These are phyloP conservation scores for Griposia aprilina DNA, from an alignment of 2,888 invertebrate species.

Conservation along the genomic window DNA sequence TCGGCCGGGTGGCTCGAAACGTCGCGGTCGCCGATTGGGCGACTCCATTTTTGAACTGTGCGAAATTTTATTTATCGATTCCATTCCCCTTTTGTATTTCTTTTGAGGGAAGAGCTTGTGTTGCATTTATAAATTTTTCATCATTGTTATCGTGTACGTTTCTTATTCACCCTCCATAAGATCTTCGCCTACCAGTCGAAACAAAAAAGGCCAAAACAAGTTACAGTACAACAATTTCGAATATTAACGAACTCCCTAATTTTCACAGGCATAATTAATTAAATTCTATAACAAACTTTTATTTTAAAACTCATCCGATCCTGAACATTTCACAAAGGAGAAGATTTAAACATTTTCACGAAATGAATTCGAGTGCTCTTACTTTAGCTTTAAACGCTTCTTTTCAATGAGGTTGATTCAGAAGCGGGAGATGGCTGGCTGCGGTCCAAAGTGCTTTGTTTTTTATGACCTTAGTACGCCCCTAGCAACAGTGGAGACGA, in stretches of 20 bases:
- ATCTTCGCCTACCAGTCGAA: conserved; percentile 1
- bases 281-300: conserved; percentile 64
- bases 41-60: conserved; percentile 56
- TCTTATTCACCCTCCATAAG: conserved; percentile 31
- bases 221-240: conserved; percentile 51
- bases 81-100: conserved; percentile 39
- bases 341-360: conserved; percentile 74
- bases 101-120: conserved; percentile 12
- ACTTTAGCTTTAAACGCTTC: conserved; percentile 83
- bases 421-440: conserved; percentile 82
- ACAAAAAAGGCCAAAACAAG: conserved; percentile 33
- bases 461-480: conserved; percentile 82
- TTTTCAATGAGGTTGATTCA: conserved; percentile 85
- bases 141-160: conserved; percentile 18
- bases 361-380: conserved; percentile 84
- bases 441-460: conserved; percentile 87
- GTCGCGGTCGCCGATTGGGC: conserved; percentile 57
- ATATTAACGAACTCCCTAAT: conserved; percentile 57
- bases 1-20: conserved; percentile 65
- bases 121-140: conserved; percentile 32
- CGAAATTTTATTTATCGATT: conserved; percentile 60
- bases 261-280: conserved; percentile 61
- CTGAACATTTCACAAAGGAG: conserved; percentile 68
- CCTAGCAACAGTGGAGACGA: conserved; percentile 78
- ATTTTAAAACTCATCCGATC: conserved; percentile 60